phyloP scores from a whole-genome alignment of 2,113 vertebrate species.

The Rutilus rutilus region DNA sequence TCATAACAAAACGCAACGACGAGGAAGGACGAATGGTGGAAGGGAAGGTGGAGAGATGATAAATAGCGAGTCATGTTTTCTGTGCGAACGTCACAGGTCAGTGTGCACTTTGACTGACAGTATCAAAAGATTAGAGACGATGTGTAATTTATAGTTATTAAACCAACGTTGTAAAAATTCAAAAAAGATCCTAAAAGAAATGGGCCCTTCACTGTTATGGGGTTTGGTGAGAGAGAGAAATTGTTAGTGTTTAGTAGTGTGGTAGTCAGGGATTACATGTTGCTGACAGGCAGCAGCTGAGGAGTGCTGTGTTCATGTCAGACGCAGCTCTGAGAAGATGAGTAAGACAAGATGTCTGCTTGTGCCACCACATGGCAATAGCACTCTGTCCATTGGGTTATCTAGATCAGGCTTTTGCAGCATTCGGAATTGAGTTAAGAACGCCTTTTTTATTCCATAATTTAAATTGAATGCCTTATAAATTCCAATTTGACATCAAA shows the following conservation, averaged over 20 bases:
- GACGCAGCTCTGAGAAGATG: conserved; percentile 85
- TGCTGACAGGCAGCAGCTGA: conserved; percentile 78
- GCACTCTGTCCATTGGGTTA: conserved; percentile 22
- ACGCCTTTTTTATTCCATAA: neutral
- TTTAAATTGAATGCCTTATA: no score
- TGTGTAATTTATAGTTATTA: conserved; percentile 27
- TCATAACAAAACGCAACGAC: conserved; percentile 81
- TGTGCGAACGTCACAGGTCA: conserved; percentile 80
- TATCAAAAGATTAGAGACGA: conserved; percentile 36
- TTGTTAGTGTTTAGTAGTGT: conserved; percentile 17
- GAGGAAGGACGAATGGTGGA: conserved; percentile 73
- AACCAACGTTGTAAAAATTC: neutral
- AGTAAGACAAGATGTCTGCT: conserved; percentile 92
- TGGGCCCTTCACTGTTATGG: neutral
- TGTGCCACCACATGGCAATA: conserved; percentile 83
- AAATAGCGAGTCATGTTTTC: conserved; percentile 85
- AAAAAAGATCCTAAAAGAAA: neutral
- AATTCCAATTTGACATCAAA: neutral
- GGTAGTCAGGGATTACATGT: conserved; percentile 38
- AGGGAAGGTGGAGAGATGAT: conserved; percentile 60
- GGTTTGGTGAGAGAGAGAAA: neutral
- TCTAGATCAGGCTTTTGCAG: neutral
- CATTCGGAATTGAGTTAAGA: neutral
- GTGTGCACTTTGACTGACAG: conserved; percentile 12
- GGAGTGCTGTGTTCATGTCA: conserved; percentile 84